phyloP scores from a whole-genome alignment of 2,888 invertebrate species.

The Athripsodes cinereus region DNA sequence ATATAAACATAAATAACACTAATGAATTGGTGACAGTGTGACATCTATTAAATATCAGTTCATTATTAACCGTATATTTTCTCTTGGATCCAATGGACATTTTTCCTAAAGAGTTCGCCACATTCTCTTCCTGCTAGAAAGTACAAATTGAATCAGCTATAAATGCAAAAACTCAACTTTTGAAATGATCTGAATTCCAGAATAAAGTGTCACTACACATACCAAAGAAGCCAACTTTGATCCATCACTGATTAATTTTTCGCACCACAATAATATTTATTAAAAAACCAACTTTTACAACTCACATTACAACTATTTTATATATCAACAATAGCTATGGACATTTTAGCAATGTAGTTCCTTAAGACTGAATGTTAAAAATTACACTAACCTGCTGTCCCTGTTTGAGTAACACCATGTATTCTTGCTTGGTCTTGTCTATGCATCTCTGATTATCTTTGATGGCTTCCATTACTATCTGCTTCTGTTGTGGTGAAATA shows the following conservation, averaged over 20 bases:
- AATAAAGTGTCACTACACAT: too few species aligned
- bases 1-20: not conserved
- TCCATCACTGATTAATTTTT: too few species aligned
- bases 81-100: constrained; percentile 32
- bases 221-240: too few species aligned
- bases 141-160: not conserved
- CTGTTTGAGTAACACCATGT: constrained; percentile 38
- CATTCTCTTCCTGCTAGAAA: constrained; percentile 47
- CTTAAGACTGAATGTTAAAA: too few species aligned
- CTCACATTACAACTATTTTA: too few species aligned
- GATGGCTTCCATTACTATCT: constrained; percentile 70
- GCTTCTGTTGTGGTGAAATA: constrained; percentile 61
- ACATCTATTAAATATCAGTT: not conserved
- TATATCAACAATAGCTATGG: not conserved
- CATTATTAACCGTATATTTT: constrained; percentile 16
- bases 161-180: not conserved
- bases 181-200: not conserved
- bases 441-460: constrained; percentile 79
- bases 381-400: constrained; percentile 20
- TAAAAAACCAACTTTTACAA: too few species aligned
- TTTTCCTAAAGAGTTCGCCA: constrained; percentile 42
- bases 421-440: constrained; percentile 66
- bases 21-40: too few species aligned
- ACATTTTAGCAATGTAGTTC: not conserved
- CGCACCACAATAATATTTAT: too few species aligned